Evolutionary conservation across 2,113 vertebrate species (phyloP).

Genomic region (Cranoglanis bouderius): DNA sequence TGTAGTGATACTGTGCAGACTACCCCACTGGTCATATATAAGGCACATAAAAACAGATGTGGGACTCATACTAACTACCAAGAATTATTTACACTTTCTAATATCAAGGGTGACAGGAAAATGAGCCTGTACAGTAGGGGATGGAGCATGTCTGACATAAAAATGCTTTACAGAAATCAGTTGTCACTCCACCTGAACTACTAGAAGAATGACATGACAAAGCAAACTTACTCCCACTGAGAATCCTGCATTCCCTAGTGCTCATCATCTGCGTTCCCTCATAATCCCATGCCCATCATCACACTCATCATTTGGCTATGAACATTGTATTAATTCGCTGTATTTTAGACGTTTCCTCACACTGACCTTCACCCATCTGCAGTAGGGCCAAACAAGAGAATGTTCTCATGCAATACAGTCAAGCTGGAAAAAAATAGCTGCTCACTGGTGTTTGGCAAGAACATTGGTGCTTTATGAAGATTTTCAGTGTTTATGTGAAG

Average conservation of each 20-base stretch:
- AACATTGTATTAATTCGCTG: background rate
- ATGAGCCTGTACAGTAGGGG: background rate
- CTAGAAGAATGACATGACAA: background rate
- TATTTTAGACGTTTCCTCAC: background rate
- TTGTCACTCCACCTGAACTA: background rate
- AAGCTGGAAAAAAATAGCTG: background rate
- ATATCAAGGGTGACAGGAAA: background rate
- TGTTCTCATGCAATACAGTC: background rate
- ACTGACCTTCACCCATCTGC: conserved; percentile 12
- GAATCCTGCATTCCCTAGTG: background rate
- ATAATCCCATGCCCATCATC: background rate
- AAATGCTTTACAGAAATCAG: conserved; percentile 2
- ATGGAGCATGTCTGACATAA: background rate
- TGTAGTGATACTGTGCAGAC: conserved; percentile 5
- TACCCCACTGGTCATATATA: conserved; percentile 21
- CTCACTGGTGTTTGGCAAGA: conserved; percentile 15
- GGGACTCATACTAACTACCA: conserved; percentile 5
- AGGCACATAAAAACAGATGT: conserved; percentile 25
- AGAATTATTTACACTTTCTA: conserved; percentile 10
- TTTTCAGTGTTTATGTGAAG: conserved; percentile 27
- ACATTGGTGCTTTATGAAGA: background rate
- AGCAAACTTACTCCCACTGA: background rate
- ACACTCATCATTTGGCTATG: conserved; percentile 12
- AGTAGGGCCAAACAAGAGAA: background rate
- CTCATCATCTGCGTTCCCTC: background rate